phyloP scores from a whole-genome alignment of 1,140 invertebrate species.

The Dinothrombium tinctorium region DNA sequence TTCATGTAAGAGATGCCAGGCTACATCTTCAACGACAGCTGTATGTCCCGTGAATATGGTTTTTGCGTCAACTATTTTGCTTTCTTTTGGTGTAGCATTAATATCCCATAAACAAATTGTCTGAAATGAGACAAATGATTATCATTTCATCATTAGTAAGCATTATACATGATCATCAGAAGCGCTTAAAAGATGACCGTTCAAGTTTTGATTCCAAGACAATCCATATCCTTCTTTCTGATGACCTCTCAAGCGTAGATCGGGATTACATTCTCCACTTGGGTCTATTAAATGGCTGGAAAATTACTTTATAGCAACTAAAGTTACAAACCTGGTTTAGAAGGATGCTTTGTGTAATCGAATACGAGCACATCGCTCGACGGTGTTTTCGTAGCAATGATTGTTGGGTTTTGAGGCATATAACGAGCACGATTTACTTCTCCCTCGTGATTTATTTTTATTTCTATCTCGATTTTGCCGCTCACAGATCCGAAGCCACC shows the following conservation, averaged over 20 bases:
- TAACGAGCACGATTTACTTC: constrained; percentile 97
- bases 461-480: constrained; percentile 99
- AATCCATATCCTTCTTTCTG: constrained; percentile 97
- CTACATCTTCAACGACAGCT: constrained; percentile 97
- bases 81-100: constrained; percentile 79
- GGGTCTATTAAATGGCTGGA: constrained; percentile 34
- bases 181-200: constrained; percentile 88
- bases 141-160: not conserved
- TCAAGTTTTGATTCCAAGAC: constrained; percentile 96
- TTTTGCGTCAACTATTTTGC: constrained; percentile 84
- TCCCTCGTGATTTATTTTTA: constrained; percentile 99
- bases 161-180: constrained; percentile 69
- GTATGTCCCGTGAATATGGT: constrained; percentile 98
- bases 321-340: constrained; percentile 40
- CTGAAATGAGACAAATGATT: constrained; percentile 16
- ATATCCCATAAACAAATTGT: constrained; percentile 99
- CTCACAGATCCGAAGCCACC: constrained; percentile 97
- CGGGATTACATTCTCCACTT: constrained; percentile 84
- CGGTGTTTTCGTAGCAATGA: constrained; percentile 98
- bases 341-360: constrained; percentile 98
- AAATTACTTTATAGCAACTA: not conserved
- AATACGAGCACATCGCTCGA: constrained; percentile 97
- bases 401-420: constrained; percentile 98
- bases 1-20: constrained; percentile 95
- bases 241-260: constrained; percentile 70